phyloP scores from a whole-genome alignment of 1,140 invertebrate genomes.

The Dysdera silvatica region DNA sequence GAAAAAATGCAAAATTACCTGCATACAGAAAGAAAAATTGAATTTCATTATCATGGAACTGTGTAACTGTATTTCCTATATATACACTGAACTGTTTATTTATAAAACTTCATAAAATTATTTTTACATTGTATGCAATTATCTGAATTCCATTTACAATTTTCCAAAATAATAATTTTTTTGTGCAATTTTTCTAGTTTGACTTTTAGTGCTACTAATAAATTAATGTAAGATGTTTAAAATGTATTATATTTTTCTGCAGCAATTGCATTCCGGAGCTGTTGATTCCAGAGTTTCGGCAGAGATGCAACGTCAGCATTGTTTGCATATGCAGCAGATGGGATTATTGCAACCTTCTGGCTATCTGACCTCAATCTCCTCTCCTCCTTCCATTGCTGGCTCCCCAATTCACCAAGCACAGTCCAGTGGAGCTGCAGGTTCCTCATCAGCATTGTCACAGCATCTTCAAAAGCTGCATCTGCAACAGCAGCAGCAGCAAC shows the following conservation, averaged over 20 bases:
- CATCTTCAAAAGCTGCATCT: conserved; percentile 48
- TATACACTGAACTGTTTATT: no score
- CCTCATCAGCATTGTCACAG: conserved; percentile 38
- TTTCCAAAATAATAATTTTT: no score
- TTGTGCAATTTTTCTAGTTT: no score
- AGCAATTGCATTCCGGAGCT: conserved; percentile 41
- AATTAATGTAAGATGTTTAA: no score
- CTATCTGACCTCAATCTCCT: conserved; percentile 25
- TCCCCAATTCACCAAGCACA: conserved; percentile 37
- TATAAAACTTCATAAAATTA: no score
- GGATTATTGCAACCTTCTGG: conserved; percentile 17
- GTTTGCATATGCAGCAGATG: conserved; percentile 43
- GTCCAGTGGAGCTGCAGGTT: conserved; percentile 7
- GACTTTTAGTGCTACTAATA: no score
- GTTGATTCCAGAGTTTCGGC: conserved; percentile 39
- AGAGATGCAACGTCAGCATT: conserved; percentile 45
- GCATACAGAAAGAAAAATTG: no score
- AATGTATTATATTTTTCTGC: conserved; percentile 6
- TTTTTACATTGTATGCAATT: no score
- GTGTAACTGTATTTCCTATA: no score
- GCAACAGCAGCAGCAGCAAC: conserved; percentile 43
- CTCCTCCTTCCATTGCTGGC: conserved; percentile 38
- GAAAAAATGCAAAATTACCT: no score
- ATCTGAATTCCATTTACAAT: no score
- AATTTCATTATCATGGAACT: no score